Evolutionary conservation across 23 tunicate genomes (phyloP).

Genomic region (Botrylloides violaceus): DNA sequence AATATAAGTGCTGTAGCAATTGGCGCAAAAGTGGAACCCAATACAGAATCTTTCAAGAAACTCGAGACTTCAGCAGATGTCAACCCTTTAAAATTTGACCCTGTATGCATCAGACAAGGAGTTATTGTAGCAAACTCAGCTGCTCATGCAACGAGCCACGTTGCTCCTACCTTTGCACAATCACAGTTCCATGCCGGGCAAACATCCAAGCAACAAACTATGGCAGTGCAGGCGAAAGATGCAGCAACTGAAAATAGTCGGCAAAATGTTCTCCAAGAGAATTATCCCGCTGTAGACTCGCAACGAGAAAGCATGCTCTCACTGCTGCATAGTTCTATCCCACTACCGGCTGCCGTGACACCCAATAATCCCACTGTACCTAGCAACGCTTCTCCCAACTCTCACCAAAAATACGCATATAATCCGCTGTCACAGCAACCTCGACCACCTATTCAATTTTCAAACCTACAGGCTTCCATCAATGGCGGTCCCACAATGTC

Average conservation of each 20-base stretch:
- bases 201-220: background rate
- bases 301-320: slow-evolving; percentile 61
- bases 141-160: background rate
- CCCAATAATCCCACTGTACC: slow-evolving; percentile 16
- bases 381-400: background rate
- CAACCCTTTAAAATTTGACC: background rate
- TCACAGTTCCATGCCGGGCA: background rate
- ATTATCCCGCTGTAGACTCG: slow-evolving; percentile 12
- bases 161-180: background rate
- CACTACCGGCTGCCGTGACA: slow-evolving; percentile 1
- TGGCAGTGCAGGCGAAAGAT: too few relatives aligned
- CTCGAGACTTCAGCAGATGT: background rate
- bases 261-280: too few relatives aligned
- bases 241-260: too few relatives aligned
- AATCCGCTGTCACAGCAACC: slow-evolving; percentile 14
- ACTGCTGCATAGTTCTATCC: slow-evolving; percentile 42
- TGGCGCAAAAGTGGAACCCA: background rate
- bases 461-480: background rate
- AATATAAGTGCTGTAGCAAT: background rate
- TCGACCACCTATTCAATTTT: background rate
- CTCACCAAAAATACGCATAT: slow-evolving; percentile 6
- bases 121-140: slow-evolving; percentile 19
- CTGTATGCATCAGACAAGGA: slow-evolving; percentile 4
- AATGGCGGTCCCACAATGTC: background rate
- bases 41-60: background rate